Conservation (phyloP, 1,140 invertebrate species). For the Lepidurus apus region DNA sequence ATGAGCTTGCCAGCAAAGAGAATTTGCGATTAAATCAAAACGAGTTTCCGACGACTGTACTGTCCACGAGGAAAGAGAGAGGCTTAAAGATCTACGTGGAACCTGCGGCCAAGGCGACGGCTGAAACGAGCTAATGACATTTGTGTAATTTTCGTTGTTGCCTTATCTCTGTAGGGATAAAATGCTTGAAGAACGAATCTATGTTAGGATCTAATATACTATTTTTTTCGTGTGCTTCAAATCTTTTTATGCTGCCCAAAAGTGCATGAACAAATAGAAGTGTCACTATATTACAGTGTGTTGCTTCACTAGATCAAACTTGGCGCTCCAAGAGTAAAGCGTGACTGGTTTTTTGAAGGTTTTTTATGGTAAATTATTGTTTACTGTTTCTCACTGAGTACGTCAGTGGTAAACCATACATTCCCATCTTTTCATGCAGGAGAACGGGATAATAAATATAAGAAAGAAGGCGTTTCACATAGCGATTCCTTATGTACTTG, state of each 20-base stretch:
- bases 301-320: neutral
- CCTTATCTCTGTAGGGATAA: neutral
- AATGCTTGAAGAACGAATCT: neutral
- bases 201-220: neutral
- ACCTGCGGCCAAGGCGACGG: conserved; percentile 34
- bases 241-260: conserved; percentile 9
- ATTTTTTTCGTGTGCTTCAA: conserved; percentile 18
- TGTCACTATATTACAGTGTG: neutral
- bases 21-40: conserved; percentile 42
- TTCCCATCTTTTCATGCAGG: too few relatives aligned
- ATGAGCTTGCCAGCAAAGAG: conserved; percentile 56
- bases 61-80: conserved; percentile 58
- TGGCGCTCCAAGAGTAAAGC: neutral
- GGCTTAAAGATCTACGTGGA: conserved; percentile 70
- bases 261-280: neutral
- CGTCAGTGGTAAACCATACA: too few relatives aligned
- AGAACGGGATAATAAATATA: too few relatives aligned
- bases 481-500: too few relatives aligned
- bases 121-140: conserved; percentile 2
- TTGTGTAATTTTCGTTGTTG: neutral
- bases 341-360: too few relatives aligned
- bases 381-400: too few relatives aligned
- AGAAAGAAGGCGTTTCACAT: too few relatives aligned
- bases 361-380: too few relatives aligned
- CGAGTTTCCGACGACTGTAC: conserved; percentile 41